These are phyloP conservation scores for Venustoraphidia nigricollis DNA, from an alignment of 2,888 invertebrate genomes.

Conservation along the genomic window DNA sequence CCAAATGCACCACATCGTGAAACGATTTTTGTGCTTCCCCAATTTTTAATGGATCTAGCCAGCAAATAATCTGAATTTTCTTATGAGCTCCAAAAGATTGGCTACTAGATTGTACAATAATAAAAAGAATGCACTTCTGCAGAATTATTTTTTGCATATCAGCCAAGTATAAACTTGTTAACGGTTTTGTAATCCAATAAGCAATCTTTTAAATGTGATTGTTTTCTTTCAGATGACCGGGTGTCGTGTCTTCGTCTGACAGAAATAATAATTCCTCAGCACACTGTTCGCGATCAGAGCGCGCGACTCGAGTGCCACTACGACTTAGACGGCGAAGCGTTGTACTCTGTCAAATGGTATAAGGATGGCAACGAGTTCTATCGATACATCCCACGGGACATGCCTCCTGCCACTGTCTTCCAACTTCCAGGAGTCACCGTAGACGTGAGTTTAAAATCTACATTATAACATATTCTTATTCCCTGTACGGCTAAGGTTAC, in stretches of 20 bases:
- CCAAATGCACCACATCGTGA: too few relatives aligned
- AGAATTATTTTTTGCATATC: too few relatives aligned
- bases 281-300: conserved; percentile 63
- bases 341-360: conserved; percentile 87
- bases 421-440: conserved; percentile 67
- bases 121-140: too few relatives aligned
- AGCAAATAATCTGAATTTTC: too few relatives aligned
- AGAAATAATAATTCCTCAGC: conserved; percentile 66
- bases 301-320: conserved; percentile 69
- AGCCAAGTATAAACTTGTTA: too few relatives aligned
- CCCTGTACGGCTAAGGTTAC: too few relatives aligned
- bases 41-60: too few relatives aligned
- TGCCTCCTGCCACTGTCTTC: conserved; percentile 66
- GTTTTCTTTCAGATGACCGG: neutral
- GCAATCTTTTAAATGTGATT: too few relatives aligned
- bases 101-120: too few relatives aligned
- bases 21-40: too few relatives aligned
- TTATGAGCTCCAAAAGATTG: too few relatives aligned
- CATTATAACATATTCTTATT: neutral
- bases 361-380: conserved; percentile 83
- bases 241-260: conserved; percentile 40
- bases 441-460: conserved; percentile 48
- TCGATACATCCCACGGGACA: conserved; percentile 69
- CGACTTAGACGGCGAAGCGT: conserved; percentile 64
- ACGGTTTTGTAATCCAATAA: too few relatives aligned